A percentile compares a stretch with the other conserved stretches of the same genome.
These are phyloP conservation scores for Bombus turneri DNA, from an alignment of 1,140 invertebrate species.

Conservation along the genomic window DNA sequence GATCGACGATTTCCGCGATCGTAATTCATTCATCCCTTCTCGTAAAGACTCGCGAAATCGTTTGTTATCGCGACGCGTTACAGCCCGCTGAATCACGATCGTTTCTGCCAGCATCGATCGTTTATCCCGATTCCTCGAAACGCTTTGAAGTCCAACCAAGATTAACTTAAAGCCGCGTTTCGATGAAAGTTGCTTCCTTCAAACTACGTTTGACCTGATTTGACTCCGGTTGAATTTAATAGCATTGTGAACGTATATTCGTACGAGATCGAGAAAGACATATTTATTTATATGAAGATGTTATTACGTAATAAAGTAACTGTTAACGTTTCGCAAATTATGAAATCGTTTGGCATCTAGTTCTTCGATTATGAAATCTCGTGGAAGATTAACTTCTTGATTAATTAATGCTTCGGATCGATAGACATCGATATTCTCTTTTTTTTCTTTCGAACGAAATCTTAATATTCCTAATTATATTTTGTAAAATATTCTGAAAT, in stretches of 20 bases:
- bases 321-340: neutral
- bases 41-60: constrained; percentile 9
- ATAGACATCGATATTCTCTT: no score
- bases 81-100: neutral
- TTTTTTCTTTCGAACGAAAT: no score
- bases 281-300: neutral
- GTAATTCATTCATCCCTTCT: constrained; percentile 26
- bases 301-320: neutral
- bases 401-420: no score
- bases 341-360: neutral
- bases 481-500: neutral
- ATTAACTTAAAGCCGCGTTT: neutral
- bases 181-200: neutral
- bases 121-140: neutral
- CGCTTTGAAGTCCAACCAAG: neutral
- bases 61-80: constrained; percentile 15
- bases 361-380: no score
- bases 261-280: neutral
- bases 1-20: constrained; percentile 56
- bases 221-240: neutral
- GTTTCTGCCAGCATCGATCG: neutral
- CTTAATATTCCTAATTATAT: no score
- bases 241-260: neutral
- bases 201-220: neutral
- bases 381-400: no score